These are phyloP conservation scores for Malacoraja senta DNA, from an alignment of 2,797 vertebrate genomes.

Conservation along the genomic window DNA sequence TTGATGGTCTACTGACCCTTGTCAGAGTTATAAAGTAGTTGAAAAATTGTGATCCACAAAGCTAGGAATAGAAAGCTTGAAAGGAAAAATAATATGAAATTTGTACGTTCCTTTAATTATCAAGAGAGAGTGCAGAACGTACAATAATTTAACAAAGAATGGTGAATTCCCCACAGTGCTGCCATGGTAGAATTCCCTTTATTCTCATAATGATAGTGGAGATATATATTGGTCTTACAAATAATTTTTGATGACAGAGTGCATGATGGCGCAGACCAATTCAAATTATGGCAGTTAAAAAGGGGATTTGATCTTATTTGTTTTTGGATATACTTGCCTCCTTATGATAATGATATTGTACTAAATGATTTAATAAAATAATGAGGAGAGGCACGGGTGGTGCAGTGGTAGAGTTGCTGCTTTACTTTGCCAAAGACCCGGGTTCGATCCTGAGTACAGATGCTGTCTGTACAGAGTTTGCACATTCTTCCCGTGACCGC, in stretches of 20 bases:
- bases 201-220: background rate
- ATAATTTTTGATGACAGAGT: background rate
- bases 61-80: no score
- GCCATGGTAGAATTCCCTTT: background rate
- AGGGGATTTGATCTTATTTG: background rate
- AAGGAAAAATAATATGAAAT: no score
- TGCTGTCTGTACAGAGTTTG: no score
- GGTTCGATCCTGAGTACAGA: no score
- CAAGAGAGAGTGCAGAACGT: background rate
- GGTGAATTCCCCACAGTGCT: background rate
- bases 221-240: background rate
- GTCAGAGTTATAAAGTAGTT: no score
- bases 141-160: background rate
- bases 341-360: background rate
- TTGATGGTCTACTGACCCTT: no score
- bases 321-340: background rate
- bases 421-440: no score
- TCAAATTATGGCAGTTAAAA: background rate
- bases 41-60: no score
- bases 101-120: background rate
- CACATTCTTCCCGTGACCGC: no score
- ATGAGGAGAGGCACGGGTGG: no score
- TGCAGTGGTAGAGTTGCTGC: no score
- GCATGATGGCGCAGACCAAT: background rate
- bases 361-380: background rate